Evolutionary conservation across 2,888 invertebrate species (phyloP), one percentile per base, ranked within the genome.

Genomic region (Drosophila sordidula): DNA sequence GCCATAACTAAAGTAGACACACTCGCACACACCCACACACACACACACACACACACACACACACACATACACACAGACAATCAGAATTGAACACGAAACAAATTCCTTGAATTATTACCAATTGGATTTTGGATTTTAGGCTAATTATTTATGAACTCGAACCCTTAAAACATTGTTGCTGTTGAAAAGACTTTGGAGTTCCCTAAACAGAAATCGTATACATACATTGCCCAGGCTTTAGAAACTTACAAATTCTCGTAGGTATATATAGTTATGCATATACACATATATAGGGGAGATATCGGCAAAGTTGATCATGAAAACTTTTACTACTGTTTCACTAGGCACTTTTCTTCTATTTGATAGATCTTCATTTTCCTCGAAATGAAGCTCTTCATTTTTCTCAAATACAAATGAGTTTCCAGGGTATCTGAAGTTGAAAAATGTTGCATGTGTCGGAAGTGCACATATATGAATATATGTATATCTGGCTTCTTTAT

Each of bases 271-370:
- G 22, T 29, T 32, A 44, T 14, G 32, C 8, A 54, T 14, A 54
- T 22, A 34, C 34, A 12, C 36, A 8, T 45, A 22, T 39, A 12
- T 62, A 9, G 36, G 18, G 32, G 49, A 56, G 39, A 58, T 66
- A 46, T 68, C 14, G 36, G 38, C 42, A 25, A 71, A 64, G 59
- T 59, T 54, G 39, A 39, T 36, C 44, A 44, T 59, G 39, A 54
- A 70, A 70, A 70, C 54, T 70, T 52, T 39, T 42, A 39, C 58
- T 55, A 34, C 50, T 70, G 67, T 36, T 78, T 75, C 54, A 51
- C 83, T 83, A 83, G 88, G 88, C 83, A 83, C 83, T 83, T 86
- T 79, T 79, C 68, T 45, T 62, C 72, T 73, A 47, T 47, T 41
- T 45, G 41, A 65, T 79, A 63, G 72, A 47, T 5, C 38, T 44